phyloP scores from a whole-genome alignment of 2,797 vertebrate species.

The Limnodromus scolopaceus region DNA sequence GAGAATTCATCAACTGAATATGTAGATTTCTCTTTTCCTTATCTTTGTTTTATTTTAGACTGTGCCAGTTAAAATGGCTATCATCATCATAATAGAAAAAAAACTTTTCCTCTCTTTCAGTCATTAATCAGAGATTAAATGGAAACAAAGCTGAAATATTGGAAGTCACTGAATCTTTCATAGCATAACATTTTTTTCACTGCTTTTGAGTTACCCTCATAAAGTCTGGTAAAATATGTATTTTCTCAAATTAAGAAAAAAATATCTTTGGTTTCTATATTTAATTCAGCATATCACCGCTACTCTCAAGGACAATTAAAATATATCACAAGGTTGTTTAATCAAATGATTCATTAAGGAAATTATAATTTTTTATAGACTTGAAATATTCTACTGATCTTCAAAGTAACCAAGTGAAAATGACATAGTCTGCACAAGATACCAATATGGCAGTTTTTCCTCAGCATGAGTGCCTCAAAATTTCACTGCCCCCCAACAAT shows the following conservation, averaged over 20 bases:
- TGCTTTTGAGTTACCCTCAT: neutral
- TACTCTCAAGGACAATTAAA: neutral
- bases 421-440: neutral
- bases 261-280: neutral
- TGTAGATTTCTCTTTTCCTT: neutral
- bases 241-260: neutral
- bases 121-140: neutral
- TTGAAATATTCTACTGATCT: neutral
- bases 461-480: accelerated
- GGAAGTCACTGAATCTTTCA: neutral
- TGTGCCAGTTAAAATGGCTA: neutral
- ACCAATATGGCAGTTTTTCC: neutral
- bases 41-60: neutral
- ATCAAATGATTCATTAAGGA: neutral
- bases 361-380: neutral
- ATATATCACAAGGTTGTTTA: neutral
- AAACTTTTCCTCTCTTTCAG: neutral
- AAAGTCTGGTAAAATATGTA: neutral
- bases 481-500: accelerated
- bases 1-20: neutral
- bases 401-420: neutral
- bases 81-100: neutral
- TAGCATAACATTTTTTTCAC: neutral
- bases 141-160: neutral
- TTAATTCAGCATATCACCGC: neutral